These are phyloP conservation scores for Dolichallabes microphthalmus DNA, from an alignment of 2,113 vertebrate genomes.

Conservation along the genomic window DNA sequence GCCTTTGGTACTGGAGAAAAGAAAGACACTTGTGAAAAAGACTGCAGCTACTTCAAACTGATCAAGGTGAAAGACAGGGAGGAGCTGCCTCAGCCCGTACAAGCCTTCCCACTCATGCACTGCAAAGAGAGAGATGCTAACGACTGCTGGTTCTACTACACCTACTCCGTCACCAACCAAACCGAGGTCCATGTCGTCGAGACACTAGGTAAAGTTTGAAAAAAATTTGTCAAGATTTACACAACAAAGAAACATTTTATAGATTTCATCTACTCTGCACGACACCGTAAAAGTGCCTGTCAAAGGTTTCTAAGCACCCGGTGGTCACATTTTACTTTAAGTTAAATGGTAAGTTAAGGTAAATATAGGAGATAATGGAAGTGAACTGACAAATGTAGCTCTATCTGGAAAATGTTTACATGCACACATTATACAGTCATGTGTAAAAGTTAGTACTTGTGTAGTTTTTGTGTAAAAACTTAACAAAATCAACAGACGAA, in stretches of 20 bases:
- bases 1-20: slow-evolving; percentile 88
- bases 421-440: neutral
- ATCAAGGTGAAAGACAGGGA: slow-evolving; percentile 78
- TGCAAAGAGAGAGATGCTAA: slow-evolving; percentile 95
- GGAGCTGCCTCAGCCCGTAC: slow-evolving; percentile 81
- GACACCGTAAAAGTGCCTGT: neutral
- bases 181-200: slow-evolving; percentile 81
- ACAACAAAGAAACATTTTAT: neutral
- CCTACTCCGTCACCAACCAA: slow-evolving; percentile 82
- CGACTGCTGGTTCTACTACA: slow-evolving; percentile 99
- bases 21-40: slow-evolving; percentile 78
- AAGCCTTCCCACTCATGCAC: slow-evolving; percentile 80
- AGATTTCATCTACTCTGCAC: neutral
- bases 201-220: slow-evolving; percentile 74
- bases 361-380: neutral
- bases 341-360: neutral
- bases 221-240: neutral
- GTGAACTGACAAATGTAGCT: neutral
- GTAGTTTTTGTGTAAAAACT: too few species aligned
- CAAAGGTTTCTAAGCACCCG: neutral
- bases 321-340: neutral
- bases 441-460: neutral
- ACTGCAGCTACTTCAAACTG: slow-evolving; percentile 82
- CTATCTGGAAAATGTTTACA: neutral
- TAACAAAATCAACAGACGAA: too few species aligned